Evolutionary conservation across 2,888 invertebrate genomes (phyloP).

Genomic region (Xestia sexstrigata): DNA sequence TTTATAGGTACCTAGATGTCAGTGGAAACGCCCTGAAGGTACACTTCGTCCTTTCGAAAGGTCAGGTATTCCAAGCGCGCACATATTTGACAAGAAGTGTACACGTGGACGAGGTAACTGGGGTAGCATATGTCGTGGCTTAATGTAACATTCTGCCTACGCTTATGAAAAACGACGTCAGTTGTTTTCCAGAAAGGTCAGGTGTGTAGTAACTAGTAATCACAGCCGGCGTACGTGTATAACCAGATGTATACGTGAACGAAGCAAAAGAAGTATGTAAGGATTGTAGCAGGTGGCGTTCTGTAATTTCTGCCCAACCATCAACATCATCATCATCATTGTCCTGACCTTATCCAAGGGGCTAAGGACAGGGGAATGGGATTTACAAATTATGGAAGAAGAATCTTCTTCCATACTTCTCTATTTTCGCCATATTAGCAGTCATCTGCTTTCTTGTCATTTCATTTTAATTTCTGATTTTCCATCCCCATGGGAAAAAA

Average conservation of each 20-base stretch:
- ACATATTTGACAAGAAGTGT: background rate
- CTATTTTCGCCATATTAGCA: background rate
- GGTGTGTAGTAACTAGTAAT: too few relatives aligned
- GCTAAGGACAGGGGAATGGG: too few relatives aligned
- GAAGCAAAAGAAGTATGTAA: background rate
- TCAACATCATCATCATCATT: background rate
- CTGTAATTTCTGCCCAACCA: background rate
- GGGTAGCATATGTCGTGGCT: background rate
- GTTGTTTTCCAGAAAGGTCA: constrained; percentile 3
- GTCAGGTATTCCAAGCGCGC: background rate
- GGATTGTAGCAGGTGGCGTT: background rate
- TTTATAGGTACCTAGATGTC: background rate
- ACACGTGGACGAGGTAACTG: background rate
- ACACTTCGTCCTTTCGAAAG: background rate
- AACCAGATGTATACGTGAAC: too few relatives aligned
- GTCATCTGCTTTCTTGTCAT: background rate
- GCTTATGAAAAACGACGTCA: constrained; percentile 1
- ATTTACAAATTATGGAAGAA: too few relatives aligned
- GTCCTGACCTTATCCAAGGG: background rate
- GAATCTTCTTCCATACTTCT: too few relatives aligned
- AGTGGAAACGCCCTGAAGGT: background rate
- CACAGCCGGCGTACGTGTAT: too few relatives aligned
- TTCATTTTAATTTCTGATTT: background rate
- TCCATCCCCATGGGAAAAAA: background rate
- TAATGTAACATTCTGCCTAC: background rate